These are phyloP conservation scores for Chrosomus eos DNA, from an alignment of 2,797 vertebrate species.

Conservation along the genomic window DNA sequence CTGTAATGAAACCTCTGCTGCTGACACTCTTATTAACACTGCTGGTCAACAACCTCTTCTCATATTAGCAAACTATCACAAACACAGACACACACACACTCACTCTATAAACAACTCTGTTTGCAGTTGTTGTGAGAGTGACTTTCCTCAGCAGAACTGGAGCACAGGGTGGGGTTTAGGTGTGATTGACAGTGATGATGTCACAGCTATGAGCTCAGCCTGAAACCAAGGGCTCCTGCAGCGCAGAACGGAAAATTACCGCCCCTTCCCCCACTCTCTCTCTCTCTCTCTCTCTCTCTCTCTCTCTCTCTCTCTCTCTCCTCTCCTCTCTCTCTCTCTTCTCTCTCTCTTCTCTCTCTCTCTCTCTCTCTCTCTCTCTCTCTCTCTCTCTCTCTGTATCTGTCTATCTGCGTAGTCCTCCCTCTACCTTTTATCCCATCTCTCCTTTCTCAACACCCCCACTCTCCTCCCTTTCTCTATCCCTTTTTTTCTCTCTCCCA, in stretches of 20 bases:
- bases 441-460: slow-evolving; percentile 60
- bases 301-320: slow-evolving; percentile 15
- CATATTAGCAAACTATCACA: slow-evolving; percentile 1
- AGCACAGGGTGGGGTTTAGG: slow-evolving; percentile 55
- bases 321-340: slow-evolving; percentile 8
- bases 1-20: slow-evolving; percentile 42
- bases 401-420: slow-evolving; percentile 63
- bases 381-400: slow-evolving; percentile 13
- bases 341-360: slow-evolving; percentile 3
- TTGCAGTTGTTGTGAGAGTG: slow-evolving; percentile 46
- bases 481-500: slow-evolving; percentile 1
- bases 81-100: not conserved
- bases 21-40: slow-evolving; percentile 3
- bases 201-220: slow-evolving; percentile 65
- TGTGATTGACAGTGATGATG: slow-evolving; percentile 67
- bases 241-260: slow-evolving; percentile 80
- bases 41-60: slow-evolving; percentile 3
- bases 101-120: slow-evolving; percentile 27
- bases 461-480: slow-evolving; percentile 45
- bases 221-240: slow-evolving; percentile 69
- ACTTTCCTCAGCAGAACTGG: slow-evolving; percentile 53
- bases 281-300: slow-evolving; percentile 5
- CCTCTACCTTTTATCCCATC: slow-evolving; percentile 59
- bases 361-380: slow-evolving; percentile 20
- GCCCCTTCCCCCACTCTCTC: slow-evolving; percentile 72